Conservation (phyloP, 2,888 invertebrate genomes). For the Sthenelais limicola region DNA sequence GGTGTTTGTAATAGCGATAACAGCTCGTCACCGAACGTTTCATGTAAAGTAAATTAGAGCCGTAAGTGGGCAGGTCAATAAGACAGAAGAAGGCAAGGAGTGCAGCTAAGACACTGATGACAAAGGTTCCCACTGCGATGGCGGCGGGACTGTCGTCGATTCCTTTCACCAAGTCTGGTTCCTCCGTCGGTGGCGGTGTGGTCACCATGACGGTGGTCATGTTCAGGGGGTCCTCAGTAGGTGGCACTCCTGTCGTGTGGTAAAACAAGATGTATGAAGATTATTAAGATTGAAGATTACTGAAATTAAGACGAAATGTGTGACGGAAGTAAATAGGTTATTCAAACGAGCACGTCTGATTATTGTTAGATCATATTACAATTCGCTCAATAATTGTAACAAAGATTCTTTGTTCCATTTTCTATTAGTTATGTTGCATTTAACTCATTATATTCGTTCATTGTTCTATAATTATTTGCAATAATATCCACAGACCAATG, state of each 20-base stretch:
- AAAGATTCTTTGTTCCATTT: too few species aligned
- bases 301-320: too few species aligned
- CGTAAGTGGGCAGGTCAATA: slow-evolving; percentile 33
- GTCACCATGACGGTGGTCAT: background rate
- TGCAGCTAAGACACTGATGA: background rate
- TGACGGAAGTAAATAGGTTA: too few species aligned
- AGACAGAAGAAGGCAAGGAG: slow-evolving; percentile 19
- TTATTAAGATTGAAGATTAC: too few species aligned
- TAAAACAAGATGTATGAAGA: too few species aligned
- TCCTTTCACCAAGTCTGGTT: background rate
- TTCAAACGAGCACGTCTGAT: too few species aligned
- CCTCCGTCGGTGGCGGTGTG: background rate
- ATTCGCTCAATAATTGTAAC: too few species aligned
- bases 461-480: too few species aligned
- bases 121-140: slow-evolving; percentile 26
- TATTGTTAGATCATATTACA: too few species aligned
- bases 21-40: background rate
- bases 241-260: slow-evolving; percentile 25
- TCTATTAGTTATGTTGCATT: too few species aligned
- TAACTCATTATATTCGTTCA: too few species aligned
- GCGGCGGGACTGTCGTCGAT: slow-evolving; percentile 27
- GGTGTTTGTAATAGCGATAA: background rate
- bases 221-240: slow-evolving; percentile 19
- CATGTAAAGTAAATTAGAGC: slow-evolving; percentile 13
- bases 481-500: too few species aligned